Conservation (phyloP, 2,888 invertebrate genomes). For the Zaprionus bogoriensis region DNA sequence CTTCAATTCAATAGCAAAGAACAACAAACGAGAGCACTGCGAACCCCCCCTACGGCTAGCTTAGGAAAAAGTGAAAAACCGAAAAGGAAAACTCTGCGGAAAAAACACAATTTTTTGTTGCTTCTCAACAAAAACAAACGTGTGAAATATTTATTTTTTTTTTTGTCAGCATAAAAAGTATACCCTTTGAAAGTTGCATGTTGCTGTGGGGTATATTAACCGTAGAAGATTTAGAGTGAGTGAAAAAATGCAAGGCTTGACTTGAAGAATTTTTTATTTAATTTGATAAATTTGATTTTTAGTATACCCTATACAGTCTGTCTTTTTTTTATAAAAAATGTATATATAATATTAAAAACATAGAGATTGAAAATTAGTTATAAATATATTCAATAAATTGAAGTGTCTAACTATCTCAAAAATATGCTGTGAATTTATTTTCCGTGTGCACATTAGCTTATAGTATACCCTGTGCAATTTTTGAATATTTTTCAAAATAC, state of each 20-base stretch:
- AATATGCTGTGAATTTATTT: neutral
- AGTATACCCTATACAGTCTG: too few species aligned
- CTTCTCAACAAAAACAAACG: constrained; percentile 44
- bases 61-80: constrained; percentile 13
- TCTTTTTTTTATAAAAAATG: too few species aligned
- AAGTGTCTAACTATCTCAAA: too few species aligned
- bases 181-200: neutral
- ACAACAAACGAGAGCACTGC: constrained; percentile 41
- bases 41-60: constrained; percentile 10
- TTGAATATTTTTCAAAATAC: neutral
- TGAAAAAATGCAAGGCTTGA: too few species aligned
- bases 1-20: constrained; percentile 49
- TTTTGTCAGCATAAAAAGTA: constrained; percentile 5
- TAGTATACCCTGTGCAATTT: neutral
- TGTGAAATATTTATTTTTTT: constrained; percentile 55
- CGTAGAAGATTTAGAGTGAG: too few species aligned
- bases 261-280: too few species aligned
- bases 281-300: too few species aligned
- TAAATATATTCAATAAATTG: too few species aligned
- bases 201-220: neutral
- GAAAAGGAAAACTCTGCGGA: constrained; percentile 22
- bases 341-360: too few species aligned
- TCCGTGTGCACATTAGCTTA: too few species aligned
- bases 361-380: too few species aligned
- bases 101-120: constrained; percentile 20